Conservation (phyloP, 2,888 invertebrate genomes). For the Thyatira batis region DNA sequence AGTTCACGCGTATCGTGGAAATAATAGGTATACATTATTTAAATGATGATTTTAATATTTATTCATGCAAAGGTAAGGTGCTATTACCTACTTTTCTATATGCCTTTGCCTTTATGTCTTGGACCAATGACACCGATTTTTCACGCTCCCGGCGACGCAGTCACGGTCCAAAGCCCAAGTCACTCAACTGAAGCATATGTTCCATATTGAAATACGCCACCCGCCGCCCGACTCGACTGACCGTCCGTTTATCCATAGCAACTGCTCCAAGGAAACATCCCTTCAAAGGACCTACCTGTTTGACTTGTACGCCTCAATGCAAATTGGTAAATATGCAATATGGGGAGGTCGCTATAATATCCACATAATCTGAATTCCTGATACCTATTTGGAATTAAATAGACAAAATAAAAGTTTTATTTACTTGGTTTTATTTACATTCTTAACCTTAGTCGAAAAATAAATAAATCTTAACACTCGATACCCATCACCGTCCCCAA, state of each 20-base stretch:
- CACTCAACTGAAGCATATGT: slow-evolving; percentile 58
- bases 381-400: slow-evolving; percentile 23
- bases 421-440: slow-evolving; percentile 10
- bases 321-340: slow-evolving; percentile 58
- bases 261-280: slow-evolving; percentile 62
- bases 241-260: slow-evolving; percentile 59
- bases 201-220: slow-evolving; percentile 75
- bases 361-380: slow-evolving; percentile 30
- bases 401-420: slow-evolving; percentile 23
- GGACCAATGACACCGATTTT: slow-evolving; percentile 57
- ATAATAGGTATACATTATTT: slow-evolving; percentile 17
- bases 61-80: neutral
- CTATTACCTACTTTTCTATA: too few species aligned
- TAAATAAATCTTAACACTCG: slow-evolving; percentile 11
- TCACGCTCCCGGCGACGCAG: slow-evolving; percentile 46
- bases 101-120: slow-evolving; percentile 22
- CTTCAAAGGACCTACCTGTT: slow-evolving; percentile 64
- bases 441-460: neutral
- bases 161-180: slow-evolving; percentile 55
- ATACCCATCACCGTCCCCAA: slow-evolving; percentile 44
- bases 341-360: slow-evolving; percentile 47
- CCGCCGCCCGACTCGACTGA: slow-evolving; percentile 59
- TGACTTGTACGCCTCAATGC: slow-evolving; percentile 61
- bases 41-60: slow-evolving; percentile 19
- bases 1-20: slow-evolving; percentile 33